A percentile compares a stretch with the other conserved stretches of the same genome.
Conservation (phyloP, 2,797 vertebrate species). For the Esox lucius region DNA sequence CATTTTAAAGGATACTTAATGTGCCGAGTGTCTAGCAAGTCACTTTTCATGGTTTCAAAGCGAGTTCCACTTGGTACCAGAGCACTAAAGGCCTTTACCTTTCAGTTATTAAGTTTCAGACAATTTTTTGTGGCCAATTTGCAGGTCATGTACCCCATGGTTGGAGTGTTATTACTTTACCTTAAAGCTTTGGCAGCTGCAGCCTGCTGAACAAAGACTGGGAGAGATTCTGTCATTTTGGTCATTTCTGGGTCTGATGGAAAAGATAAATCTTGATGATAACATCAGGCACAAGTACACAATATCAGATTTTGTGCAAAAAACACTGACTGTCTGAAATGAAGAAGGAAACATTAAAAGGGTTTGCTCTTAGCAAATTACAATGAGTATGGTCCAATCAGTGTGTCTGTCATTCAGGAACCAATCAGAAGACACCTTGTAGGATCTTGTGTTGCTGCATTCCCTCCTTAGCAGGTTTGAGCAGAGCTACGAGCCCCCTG, state of each 20-base stretch:
- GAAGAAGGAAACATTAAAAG: not conserved
- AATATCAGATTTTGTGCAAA: not conserved
- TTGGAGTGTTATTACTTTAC: conserved; percentile 49
- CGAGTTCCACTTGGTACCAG: not conserved
- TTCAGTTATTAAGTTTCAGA: not conserved
- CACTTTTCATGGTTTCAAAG: not conserved
- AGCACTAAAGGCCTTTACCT: not conserved
- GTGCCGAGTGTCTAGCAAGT: not conserved
- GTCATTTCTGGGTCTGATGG: conserved; percentile 54
- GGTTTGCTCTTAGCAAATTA: not conserved
- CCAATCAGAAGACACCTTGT: conserved; percentile 58
- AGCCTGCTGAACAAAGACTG: conserved; percentile 76
- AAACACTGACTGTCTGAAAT: not conserved
- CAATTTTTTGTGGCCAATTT: not conserved
- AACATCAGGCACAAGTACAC: too few species aligned
- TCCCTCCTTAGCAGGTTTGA: conserved; percentile 63
- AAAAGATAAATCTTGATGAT: not conserved
- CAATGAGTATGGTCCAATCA: not conserved
- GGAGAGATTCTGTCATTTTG: conserved; percentile 52
- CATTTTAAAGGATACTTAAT: not conserved
- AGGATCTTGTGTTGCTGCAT: conserved; percentile 45
- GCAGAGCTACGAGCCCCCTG: conserved; percentile 71
- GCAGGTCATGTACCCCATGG: not conserved
- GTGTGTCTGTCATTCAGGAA: not conserved
- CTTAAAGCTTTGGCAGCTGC: conserved; percentile 78